phyloP scores from a whole-genome alignment of 2,797 vertebrate species.

The Leptoclinus maculatus region DNA sequence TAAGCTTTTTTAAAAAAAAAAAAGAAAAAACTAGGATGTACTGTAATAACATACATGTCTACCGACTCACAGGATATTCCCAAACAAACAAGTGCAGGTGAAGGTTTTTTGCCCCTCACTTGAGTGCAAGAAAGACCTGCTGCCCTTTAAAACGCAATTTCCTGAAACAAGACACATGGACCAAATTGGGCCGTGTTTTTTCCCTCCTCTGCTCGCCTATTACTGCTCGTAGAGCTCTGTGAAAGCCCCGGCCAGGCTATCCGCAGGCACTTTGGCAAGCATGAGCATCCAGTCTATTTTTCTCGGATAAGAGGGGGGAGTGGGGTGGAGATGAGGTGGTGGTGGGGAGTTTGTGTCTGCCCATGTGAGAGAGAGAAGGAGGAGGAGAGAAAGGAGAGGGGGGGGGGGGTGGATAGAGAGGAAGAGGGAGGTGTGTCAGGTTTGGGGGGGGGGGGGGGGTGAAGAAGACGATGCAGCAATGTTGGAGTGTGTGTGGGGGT shows the following conservation, averaged over 20 bases:
- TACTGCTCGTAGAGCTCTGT: slow-evolving; percentile 67
- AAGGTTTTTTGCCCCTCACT: slow-evolving; percentile 59
- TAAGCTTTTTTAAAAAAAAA: slow-evolving; percentile 7
- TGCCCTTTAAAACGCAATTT: slow-evolving; percentile 80
- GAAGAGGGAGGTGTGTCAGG: slow-evolving; percentile 18
- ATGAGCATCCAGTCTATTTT: slow-evolving; percentile 75
- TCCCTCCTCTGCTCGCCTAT: slow-evolving; percentile 58
- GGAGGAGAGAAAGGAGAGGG: slow-evolving; percentile 25
- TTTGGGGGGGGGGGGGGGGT: background rate
- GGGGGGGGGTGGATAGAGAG: slow-evolving; percentile 20
- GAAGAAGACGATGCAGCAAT: slow-evolving; percentile 32
- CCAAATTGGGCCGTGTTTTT: slow-evolving; percentile 64
- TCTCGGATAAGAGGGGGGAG: slow-evolving; percentile 53
- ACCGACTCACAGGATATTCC: slow-evolving; percentile 43
- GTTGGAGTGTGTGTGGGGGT: background rate
- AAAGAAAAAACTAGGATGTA: slow-evolving; percentile 2
- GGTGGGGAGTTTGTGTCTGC: slow-evolving; percentile 64
- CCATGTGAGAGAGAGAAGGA: slow-evolving; percentile 46
- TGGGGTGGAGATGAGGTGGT: slow-evolving; percentile 10
- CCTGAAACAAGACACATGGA: slow-evolving; percentile 81
- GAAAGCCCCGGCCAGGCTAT: slow-evolving; percentile 70
- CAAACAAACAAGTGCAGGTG: slow-evolving; percentile 58
- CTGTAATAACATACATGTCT: slow-evolving; percentile 29
- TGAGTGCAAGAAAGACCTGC: slow-evolving; percentile 57
- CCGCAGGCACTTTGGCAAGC: slow-evolving; percentile 77